Evolutionary conservation across 1,140 invertebrate species (phyloP).

Genomic region (Coboldia fuscipes): DNA sequence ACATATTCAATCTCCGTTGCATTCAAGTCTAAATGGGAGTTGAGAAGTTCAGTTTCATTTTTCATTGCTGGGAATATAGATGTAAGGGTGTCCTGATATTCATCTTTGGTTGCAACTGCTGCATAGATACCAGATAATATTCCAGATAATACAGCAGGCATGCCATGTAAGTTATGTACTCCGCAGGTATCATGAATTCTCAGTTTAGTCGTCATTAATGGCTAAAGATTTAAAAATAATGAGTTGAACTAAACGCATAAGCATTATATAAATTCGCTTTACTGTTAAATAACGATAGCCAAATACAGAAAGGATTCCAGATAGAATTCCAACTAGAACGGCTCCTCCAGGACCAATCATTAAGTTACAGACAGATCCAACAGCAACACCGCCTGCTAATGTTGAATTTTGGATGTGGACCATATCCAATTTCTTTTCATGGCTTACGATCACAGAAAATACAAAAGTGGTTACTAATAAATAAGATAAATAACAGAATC

Average conservation of each 20-base stretch:
- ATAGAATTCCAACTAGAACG: conserved; percentile 54
- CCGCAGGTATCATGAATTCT: conserved; percentile 84
- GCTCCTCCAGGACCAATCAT: conserved; percentile 74
- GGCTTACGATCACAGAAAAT: conserved; percentile 53
- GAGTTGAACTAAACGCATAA: not conserved
- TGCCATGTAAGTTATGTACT: conserved; percentile 88
- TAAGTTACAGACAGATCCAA: conserved; percentile 43
- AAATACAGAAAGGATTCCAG: conserved; percentile 61
- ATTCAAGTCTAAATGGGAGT: conserved; percentile 5
- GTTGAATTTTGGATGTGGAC: conserved; percentile 81
- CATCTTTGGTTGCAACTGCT: conserved; percentile 35
- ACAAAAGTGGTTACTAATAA: conserved; percentile 59
- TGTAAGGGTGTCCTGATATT: conserved; percentile 31
- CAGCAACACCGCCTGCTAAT: conserved; percentile 55
- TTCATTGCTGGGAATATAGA: conserved; percentile 32
- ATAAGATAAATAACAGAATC: too few relatives aligned
- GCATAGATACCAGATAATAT: conserved; percentile 58
- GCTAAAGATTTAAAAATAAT: too few relatives aligned
- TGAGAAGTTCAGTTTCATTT: conserved; percentile 4
- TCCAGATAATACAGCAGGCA: conserved; percentile 75
- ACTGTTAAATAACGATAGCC: conserved; percentile 76
- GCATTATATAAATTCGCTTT: conserved; percentile 14
- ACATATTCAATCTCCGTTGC: conserved; percentile 3
- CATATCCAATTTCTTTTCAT: conserved; percentile 70
- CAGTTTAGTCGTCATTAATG: conserved; percentile 38